phyloP scores from a whole-genome alignment of 2,888 invertebrate species.

The Teleiodes luculella region DNA sequence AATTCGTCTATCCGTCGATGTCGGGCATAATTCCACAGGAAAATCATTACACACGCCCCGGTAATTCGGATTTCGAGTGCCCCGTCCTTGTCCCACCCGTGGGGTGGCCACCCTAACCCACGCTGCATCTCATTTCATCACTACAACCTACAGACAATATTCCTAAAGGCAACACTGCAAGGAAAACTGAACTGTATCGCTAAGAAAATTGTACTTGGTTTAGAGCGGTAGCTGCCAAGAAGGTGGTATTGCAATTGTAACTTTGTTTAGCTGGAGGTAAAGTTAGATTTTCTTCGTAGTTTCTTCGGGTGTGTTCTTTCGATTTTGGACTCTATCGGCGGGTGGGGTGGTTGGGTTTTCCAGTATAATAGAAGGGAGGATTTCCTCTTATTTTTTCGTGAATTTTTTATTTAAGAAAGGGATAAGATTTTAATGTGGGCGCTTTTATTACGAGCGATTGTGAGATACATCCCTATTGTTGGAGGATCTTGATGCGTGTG shows the following conservation, averaged over 20 bases:
- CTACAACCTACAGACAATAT: conserved; percentile 53
- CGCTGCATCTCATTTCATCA: conserved; percentile 76
- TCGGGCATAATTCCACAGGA: conserved; percentile 72
- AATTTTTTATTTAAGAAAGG: conserved; percentile 79
- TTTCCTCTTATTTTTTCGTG: conserved; percentile 74
- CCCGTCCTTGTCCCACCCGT: conserved; percentile 36
- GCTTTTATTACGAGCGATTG: conserved; percentile 74
- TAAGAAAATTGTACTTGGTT: conserved; percentile 39
- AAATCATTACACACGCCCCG: conserved; percentile 78
- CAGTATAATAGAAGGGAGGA: conserved; percentile 70
- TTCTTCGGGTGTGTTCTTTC: conserved; percentile 36
- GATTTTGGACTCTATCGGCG: conserved; percentile 36
- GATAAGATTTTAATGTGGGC: conserved; percentile 79
- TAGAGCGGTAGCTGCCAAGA: conserved; percentile 26
- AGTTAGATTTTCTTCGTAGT: conserved; percentile 65
- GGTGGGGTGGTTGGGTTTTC: conserved; percentile 44
- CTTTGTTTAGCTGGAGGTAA: conserved; percentile 57
- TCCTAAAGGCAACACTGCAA: conserved; percentile 45
- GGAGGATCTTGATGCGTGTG: conserved; percentile 65
- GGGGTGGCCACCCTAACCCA: conserved; percentile 31
- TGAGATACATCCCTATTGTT: conserved; percentile 70
- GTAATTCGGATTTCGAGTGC: conserved; percentile 75
- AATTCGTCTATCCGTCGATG: conserved; percentile 58
- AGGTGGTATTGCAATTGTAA: conserved; percentile 56
- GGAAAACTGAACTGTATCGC: conserved; percentile 54